Evolutionary conservation across 2,797 vertebrate genomes (phyloP).

Genomic region (Rhodeus uyekii): DNA sequence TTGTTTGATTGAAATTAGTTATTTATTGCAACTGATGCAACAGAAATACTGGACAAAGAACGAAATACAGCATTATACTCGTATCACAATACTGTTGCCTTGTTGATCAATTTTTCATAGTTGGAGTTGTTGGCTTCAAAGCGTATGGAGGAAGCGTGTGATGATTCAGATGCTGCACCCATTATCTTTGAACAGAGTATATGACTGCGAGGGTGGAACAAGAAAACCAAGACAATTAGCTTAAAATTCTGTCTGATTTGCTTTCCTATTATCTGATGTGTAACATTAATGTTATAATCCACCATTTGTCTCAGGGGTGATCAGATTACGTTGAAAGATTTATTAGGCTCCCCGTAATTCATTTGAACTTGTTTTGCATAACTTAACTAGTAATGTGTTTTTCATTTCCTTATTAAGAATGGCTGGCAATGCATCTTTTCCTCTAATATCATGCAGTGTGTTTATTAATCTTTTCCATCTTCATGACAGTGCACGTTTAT

Average conservation of each 20-base stretch:
- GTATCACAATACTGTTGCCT: neutral
- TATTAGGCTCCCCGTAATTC: constrained; percentile 68
- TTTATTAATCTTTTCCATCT: constrained; percentile 72
- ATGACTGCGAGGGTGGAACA: constrained; percentile 26
- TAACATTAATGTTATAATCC: constrained; percentile 58
- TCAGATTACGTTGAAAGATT: constrained; percentile 70
- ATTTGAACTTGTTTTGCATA: constrained; percentile 76
- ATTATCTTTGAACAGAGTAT: constrained; percentile 40
- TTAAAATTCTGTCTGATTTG: constrained; percentile 49
- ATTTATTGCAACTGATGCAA: neutral
- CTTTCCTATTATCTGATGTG: constrained; percentile 42
- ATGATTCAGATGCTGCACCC: constrained; percentile 18
- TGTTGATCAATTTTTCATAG: neutral
- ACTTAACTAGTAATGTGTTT: constrained; percentile 74
- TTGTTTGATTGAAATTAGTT: neutral
- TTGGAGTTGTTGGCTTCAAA: constrained; percentile 14
- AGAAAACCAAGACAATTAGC: constrained; percentile 54
- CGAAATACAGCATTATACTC: neutral
- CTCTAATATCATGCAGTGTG: constrained; percentile 73
- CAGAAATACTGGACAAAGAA: neutral
- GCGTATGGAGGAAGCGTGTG: neutral
- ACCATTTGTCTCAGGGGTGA: constrained; percentile 64
- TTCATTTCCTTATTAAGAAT: constrained; percentile 68
- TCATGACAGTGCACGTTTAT: constrained; percentile 68
- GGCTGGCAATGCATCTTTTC: constrained; percentile 69